These are phyloP conservation scores for Malthinus flaveolus DNA, from an alignment of 2,888 invertebrate genomes.

Conservation along the genomic window DNA sequence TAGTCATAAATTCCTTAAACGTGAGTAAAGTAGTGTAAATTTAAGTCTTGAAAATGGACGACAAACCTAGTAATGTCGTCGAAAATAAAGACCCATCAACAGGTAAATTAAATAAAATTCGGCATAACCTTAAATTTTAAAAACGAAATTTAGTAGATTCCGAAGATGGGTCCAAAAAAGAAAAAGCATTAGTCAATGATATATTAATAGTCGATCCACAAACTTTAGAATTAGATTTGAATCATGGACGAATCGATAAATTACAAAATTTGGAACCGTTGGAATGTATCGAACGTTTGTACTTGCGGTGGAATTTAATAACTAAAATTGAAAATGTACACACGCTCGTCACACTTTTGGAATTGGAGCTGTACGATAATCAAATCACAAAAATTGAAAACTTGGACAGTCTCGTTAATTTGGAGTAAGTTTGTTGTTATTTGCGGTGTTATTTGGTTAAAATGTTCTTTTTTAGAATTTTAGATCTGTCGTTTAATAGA, in stretches of 20 bases:
- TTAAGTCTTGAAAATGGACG: too few species aligned
- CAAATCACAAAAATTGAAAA: conserved; percentile 92
- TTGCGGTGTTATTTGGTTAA: too few species aligned
- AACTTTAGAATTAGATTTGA: conserved; percentile 79
- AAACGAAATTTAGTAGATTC: not conserved
- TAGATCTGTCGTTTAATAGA: conserved; percentile 96
- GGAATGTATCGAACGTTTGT: conserved; percentile 75
- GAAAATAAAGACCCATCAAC: not conserved
- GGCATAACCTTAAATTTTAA: not conserved
- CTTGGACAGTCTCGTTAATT: conserved; percentile 80
- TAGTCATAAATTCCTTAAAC: too few species aligned
- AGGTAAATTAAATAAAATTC: not conserved
- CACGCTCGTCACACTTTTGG: conserved; percentile 74
- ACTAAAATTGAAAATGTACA: conserved; percentile 90
- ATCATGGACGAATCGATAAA: conserved; percentile 84
- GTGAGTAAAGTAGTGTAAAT: too few species aligned
- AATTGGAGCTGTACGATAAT: conserved; percentile 96
- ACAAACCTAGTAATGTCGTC: too few species aligned
- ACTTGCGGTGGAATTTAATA: conserved; percentile 92
- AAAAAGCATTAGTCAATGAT: conserved; percentile 58
- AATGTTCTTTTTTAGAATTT: conserved; percentile 62
- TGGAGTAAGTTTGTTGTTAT: conserved; percentile 72
- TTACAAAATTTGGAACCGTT: conserved; percentile 83
- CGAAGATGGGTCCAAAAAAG: too few species aligned
- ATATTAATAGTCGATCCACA: conserved; percentile 68